Percentiles rank a stretch among this genome's conserved stretches.
Evolutionary conservation across 1,140 invertebrate genomes (phyloP).

Genomic region (Gonatopus flavifemur): DNA sequence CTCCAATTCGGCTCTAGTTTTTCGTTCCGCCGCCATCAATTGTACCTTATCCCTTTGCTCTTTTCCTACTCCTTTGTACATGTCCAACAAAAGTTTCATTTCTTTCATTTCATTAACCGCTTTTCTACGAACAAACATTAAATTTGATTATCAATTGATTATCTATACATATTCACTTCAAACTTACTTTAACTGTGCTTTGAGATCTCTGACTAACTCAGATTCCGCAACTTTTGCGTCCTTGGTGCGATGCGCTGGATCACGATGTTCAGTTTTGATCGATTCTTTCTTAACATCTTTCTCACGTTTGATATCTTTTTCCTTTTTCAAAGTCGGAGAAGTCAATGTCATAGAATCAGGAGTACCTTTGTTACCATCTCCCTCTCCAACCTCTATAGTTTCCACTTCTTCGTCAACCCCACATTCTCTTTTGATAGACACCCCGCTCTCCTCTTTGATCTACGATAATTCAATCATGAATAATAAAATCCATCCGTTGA

Average conservation of each 20-base stretch:
- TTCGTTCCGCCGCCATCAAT: conserved; percentile 93
- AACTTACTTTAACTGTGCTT: conserved; percentile 87
- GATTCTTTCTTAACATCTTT: conserved; percentile 67
- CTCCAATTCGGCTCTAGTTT: conserved; percentile 85
- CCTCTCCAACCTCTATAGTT: conserved; percentile 47
- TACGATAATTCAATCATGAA: conserved; percentile 19
- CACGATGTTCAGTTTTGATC: conserved; percentile 59
- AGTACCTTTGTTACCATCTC: conserved; percentile 51
- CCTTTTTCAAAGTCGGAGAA: conserved; percentile 63
- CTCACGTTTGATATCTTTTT: conserved; percentile 63
- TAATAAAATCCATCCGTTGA: not conserved
- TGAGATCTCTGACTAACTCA: conserved; percentile 79
- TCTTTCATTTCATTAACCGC: conserved; percentile 89
- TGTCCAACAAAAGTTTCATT: conserved; percentile 91
- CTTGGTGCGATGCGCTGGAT: conserved; percentile 60
- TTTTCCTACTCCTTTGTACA: conserved; percentile 96
- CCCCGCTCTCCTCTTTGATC: conserved; percentile 54
- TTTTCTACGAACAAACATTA: conserved; percentile 69
- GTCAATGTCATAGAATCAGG: conserved; percentile 46
- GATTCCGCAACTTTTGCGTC: conserved; percentile 65
- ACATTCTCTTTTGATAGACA: conserved; percentile 54
- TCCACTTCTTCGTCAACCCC: conserved; percentile 55
- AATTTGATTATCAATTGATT: not conserved
- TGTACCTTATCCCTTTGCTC: conserved; percentile 95
- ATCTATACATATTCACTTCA: not conserved